Percentiles rank a stretch among this genome's conserved stretches.
These are phyloP conservation scores for Xanthorhoe designata DNA, from an alignment of 2,888 invertebrate genomes.

Conservation along the genomic window DNA sequence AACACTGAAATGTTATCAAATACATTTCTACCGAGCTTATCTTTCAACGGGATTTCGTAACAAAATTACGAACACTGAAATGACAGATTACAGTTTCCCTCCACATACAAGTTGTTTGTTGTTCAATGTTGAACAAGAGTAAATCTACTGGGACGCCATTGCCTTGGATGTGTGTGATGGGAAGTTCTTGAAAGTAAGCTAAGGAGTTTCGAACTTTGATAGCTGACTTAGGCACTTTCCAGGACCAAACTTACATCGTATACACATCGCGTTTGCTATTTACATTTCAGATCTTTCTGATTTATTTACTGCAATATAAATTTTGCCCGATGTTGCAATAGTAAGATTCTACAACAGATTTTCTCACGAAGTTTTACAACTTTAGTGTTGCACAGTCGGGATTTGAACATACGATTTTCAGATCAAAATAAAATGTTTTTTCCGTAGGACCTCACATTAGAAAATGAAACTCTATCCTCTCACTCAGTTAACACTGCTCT, in stretches of 20 bases:
- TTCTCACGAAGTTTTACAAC: too few species aligned
- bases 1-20: not conserved
- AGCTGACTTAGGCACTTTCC: constrained; percentile 1
- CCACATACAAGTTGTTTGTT: constrained; percentile 13
- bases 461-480: too few species aligned
- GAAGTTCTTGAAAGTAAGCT: constrained; percentile 8
- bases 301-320: too few species aligned
- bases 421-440: too few species aligned
- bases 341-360: too few species aligned
- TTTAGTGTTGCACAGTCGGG: too few species aligned
- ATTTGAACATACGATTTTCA: too few species aligned
- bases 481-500: too few species aligned
- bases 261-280: not conserved
- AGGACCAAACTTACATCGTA: not conserved
- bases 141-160: constrained; percentile 12
- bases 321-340: not conserved
- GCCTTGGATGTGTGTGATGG: constrained; percentile 22
- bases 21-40: not conserved
- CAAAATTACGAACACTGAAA: constrained; percentile 10
- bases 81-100: constrained; percentile 22
- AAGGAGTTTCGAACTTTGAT: constrained; percentile 19
- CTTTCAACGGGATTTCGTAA: constrained; percentile 12
- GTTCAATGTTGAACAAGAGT: constrained; percentile 17
- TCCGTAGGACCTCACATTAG: too few species aligned
- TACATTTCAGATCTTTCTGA: not conserved